Conservation (phyloP, 2,888 invertebrate genomes). For the Cynaeus angustus region DNA sequence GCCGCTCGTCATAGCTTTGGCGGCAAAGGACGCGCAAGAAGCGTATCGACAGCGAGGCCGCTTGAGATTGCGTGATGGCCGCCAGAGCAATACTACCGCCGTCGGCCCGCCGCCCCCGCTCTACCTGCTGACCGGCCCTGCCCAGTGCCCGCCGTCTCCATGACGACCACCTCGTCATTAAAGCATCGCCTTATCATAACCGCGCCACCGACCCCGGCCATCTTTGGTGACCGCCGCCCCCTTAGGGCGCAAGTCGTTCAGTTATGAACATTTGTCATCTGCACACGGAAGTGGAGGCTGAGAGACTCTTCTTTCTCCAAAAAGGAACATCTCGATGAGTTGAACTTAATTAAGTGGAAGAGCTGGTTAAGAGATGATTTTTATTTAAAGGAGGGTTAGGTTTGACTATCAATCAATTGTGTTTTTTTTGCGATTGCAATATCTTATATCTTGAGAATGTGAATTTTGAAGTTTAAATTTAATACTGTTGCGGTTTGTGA, state of each 20-base stretch:
- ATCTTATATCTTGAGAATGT: no score
- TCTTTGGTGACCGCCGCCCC: slow-evolving; percentile 70
- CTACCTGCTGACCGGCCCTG: slow-evolving; percentile 71
- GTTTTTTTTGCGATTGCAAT: no score
- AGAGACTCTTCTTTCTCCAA: background rate
- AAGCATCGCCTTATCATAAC: slow-evolving; percentile 76
- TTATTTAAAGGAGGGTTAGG: no score
- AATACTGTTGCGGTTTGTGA: no score
- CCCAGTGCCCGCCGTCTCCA: slow-evolving; percentile 73
- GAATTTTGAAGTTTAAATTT: no score
- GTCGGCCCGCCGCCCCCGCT: slow-evolving; percentile 65
- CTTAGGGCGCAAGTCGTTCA: slow-evolving; percentile 58
- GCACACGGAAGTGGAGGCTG: slow-evolving; percentile 6
- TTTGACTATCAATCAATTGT: no score
- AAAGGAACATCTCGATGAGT: background rate
- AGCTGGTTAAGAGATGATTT: no score
- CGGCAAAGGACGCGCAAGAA: slow-evolving; percentile 69
- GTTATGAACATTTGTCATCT: slow-evolving; percentile 57
- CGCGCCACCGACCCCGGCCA: slow-evolving; percentile 71
- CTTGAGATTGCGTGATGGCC: slow-evolving; percentile 72
- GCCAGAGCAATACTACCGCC: slow-evolving; percentile 60
- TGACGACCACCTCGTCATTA: slow-evolving; percentile 74
- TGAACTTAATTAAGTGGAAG: no score
- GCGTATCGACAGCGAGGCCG: slow-evolving; percentile 66
- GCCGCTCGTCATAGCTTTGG: slow-evolving; percentile 46